phyloP scores from a whole-genome alignment of 2,113 vertebrate genomes.

The Thalassarche chlororhynchos region DNA sequence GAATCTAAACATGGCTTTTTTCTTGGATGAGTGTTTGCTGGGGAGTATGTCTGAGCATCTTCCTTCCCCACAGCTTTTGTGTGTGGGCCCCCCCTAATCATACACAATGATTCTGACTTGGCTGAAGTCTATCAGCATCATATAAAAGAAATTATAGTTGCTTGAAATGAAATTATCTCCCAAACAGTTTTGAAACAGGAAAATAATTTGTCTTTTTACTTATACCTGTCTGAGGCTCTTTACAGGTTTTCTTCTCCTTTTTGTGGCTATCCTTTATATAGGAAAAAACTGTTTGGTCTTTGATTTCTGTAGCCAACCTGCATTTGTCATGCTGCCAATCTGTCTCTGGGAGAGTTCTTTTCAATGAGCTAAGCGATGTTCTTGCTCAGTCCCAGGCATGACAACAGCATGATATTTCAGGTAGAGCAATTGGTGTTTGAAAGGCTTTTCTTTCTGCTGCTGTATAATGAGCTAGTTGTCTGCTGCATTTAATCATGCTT shows the following conservation, averaged over 20 bases:
- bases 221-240: not conserved
- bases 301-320: not conserved
- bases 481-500: slow-evolving; percentile 35
- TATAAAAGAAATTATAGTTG: not conserved
- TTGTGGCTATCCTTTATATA: not conserved
- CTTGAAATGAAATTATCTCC: not conserved
- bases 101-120: not conserved
- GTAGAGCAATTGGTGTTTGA: slow-evolving; percentile 30
- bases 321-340: slow-evolving; percentile 28
- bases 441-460: slow-evolving; percentile 24
- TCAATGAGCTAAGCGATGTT: not conserved
- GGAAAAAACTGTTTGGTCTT: not conserved
- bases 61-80: not conserved
- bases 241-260: not conserved
- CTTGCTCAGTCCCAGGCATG: slow-evolving; percentile 13
- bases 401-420: slow-evolving; percentile 36
- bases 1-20: not conserved
- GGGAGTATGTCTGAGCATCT: not conserved
- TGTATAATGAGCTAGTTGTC: slow-evolving; percentile 24
- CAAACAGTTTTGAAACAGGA: not conserved
- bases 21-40: not conserved
- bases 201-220: not conserved
- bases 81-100: not conserved
- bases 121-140: not conserved
- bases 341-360: slow-evolving; percentile 40